These are phyloP conservation scores for Phengaris alcon DNA, from an alignment of 2,888 invertebrate genomes.

Conservation along the genomic window DNA sequence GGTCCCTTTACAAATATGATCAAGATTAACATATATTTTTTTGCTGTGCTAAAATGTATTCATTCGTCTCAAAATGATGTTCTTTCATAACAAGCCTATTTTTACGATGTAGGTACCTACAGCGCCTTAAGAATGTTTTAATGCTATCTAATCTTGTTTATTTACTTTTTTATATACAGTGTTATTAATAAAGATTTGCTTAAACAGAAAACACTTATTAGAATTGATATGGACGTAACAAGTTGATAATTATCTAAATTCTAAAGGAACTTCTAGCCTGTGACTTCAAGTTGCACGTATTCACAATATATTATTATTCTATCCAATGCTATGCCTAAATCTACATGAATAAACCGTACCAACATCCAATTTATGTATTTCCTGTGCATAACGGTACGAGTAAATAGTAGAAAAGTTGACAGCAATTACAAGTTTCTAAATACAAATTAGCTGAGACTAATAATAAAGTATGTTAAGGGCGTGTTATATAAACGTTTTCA, in stretches of 20 bases:
- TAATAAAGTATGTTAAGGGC: conserved; percentile 4
- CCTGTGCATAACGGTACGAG: background rate
- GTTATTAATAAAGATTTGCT: background rate
- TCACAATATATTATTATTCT: too few relatives aligned
- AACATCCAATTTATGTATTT: background rate
- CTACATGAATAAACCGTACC: background rate
- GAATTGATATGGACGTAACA: background rate
- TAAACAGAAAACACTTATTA: background rate
- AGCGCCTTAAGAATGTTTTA: background rate
- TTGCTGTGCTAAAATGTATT: too few relatives aligned
- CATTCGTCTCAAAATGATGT: too few relatives aligned
- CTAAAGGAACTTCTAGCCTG: background rate
- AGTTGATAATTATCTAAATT: background rate
- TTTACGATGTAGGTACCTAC: too few relatives aligned
- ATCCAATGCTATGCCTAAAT: too few relatives aligned
- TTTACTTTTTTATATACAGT: background rate
- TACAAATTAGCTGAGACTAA: conserved; percentile 17
- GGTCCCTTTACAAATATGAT: too few relatives aligned
- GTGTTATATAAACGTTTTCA: conserved; percentile 34
- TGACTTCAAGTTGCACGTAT: background rate
- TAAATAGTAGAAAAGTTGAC: background rate
- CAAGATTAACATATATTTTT: too few relatives aligned
- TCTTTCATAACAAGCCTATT: too few relatives aligned
- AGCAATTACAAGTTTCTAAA: conserved; percentile 16
- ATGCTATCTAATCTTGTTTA: background rate